These are phyloP conservation scores for Acanthosepion pharaonis DNA, from an alignment of 2,888 invertebrate genomes.

Conservation along the genomic window DNA sequence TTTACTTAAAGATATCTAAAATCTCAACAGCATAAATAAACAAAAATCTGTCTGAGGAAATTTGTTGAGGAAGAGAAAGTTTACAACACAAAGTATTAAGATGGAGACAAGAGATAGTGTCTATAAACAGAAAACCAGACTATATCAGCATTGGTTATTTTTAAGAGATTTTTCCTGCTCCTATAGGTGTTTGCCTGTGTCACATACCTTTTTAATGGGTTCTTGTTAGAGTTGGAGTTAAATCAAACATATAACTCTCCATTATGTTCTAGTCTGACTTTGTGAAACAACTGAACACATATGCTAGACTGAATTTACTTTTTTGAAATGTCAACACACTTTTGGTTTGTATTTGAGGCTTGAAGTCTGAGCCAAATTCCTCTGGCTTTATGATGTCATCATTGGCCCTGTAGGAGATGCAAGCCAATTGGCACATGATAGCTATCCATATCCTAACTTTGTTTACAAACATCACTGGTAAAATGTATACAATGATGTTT, in stretches of 20 bases:
- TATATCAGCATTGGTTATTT: not conserved
- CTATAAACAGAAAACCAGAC: slow-evolving; percentile 8
- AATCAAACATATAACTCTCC: too few species aligned
- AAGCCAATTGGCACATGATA: slow-evolving; percentile 33
- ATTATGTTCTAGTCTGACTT: too few species aligned
- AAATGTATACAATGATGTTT: not conserved
- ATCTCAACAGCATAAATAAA: not conserved
- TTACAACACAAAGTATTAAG: not conserved
- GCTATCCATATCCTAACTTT: slow-evolving; percentile 33
- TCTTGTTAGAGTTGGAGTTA: too few species aligned
- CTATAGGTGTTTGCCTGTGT: too few species aligned
- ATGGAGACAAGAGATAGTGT: not conserved
- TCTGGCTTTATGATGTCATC: slow-evolving; percentile 4
- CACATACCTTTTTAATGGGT: too few species aligned
- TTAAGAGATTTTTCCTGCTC: too few species aligned
- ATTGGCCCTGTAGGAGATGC: not conserved
- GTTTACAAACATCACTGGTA: not conserved
- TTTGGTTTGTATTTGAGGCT: not conserved
- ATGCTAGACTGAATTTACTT: not conserved
- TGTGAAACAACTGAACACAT: not conserved
- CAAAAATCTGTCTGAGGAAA: not conserved
- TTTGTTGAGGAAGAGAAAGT: not conserved
- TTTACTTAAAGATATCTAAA: not conserved
- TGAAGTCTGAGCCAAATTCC: slow-evolving; percentile 33
- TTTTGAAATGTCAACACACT: not conserved